Evolutionary conservation across 1,140 invertebrate species (phyloP).

Genomic region (Dendroctonus ponderosae): DNA sequence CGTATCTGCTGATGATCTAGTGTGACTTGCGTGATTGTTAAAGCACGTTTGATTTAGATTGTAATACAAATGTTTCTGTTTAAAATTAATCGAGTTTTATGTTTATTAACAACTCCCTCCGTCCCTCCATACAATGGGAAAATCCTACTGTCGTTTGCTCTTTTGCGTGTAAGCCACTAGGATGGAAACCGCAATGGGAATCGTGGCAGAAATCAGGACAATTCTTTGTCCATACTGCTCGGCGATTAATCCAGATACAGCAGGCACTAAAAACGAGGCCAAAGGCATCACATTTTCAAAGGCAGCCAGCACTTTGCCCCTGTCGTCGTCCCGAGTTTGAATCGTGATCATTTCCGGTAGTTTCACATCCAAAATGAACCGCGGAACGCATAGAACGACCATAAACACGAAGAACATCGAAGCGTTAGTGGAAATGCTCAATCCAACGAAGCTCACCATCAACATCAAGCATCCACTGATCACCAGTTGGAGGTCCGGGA

Average conservation of each 20-base stretch:
- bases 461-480: slow-evolving; percentile 25
- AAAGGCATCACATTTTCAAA: slow-evolving; percentile 29
- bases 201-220: slow-evolving; percentile 9
- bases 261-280: slow-evolving; percentile 24
- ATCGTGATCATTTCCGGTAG: slow-evolving; percentile 24
- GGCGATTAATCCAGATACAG: slow-evolving; percentile 30
- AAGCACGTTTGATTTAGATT: slow-evolving; percentile 50
- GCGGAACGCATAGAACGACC: slow-evolving; percentile 15
- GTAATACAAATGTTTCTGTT: slow-evolving; percentile 23
- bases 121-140: too few relatives aligned
- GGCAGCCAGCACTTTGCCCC: slow-evolving; percentile 34
- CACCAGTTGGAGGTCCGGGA: slow-evolving; percentile 26
- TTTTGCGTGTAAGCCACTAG: slow-evolving; percentile 5
- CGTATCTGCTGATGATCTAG: slow-evolving; percentile 41
- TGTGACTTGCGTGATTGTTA: too few relatives aligned
- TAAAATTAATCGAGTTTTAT: background rate
- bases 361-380: slow-evolving; percentile 25
- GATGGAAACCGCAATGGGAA: slow-evolving; percentile 22
- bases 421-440: slow-evolving; percentile 21
- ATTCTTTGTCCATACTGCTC: slow-evolving; percentile 20
- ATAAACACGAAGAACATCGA: slow-evolving; percentile 22
- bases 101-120: too few relatives aligned
- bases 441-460: slow-evolving; percentile 30
- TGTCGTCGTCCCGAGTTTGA: slow-evolving; percentile 24
- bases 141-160: too few relatives aligned